Base-by-base conservation (phyloP, 2,113 vertebrate species). In the Sakesphorus luctuosus region DNA sequence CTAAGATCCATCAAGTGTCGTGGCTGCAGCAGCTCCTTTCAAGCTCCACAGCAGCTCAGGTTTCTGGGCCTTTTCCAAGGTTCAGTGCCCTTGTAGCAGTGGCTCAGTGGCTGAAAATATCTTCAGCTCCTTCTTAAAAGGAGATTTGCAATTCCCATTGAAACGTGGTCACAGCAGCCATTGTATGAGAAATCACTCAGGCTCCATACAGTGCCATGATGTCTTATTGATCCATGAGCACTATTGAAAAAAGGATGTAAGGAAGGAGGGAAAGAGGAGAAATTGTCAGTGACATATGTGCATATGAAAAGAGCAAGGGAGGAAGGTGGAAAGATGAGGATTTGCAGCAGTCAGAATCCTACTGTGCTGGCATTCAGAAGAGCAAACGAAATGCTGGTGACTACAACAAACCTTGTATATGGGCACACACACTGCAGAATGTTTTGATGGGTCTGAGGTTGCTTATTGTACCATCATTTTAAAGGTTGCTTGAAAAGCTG, bases 151-250 rank as follows among this genome's bases (percentile, higher is more conserved):
- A 80, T 95, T 97, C 96, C 94, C 93, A 84, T 33, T 90, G 96
- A 93, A 90, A 90, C 76, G 4, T 61, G 85, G 93, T 84, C 90
- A 66, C 73, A n/a, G 90, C 87, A 89, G 81, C 95, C 87, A 76
- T 82, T 95, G 88, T 93, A 68, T 87, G 85, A 96, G 93, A 94
- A 96, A 95, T 96, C 83, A 47, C 86, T 95, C 73, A 33, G 80
- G 76, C 87, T 95, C 90, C 62, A 36, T 61, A 38, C 59, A 74
- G 84, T 67, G 79, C 83, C 94, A 87, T 75, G 50, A 47, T 63
- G 59, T 77, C 76, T 76, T 90, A 96, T 96, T 96, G 96, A 96
- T 97, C 94, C 93, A 46, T 47, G 82, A 86, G 68, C 7, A 1
- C 73, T 72, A 40, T 16, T 84, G 96, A 92, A 89, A 94, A 94